phyloP scores from a whole-genome alignment of 2,888 invertebrate species.

The Atrina japonica region DNA sequence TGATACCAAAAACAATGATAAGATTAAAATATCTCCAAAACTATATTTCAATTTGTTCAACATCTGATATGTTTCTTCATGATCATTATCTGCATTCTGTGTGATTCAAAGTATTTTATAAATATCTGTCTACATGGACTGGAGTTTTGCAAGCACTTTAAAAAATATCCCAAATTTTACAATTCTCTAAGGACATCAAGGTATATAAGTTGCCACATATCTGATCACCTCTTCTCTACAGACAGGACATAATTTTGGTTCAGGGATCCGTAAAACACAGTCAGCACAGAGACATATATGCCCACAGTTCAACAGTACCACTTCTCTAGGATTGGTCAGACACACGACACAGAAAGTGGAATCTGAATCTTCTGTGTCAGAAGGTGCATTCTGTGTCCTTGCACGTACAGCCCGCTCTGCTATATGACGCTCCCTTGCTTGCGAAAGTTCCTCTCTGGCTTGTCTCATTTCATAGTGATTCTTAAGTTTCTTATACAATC shows the following conservation, averaged over 20 bases:
- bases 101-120: no score
- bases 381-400: slow-evolving; percentile 11
- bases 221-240: slow-evolving; percentile 88
- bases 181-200: slow-evolving; percentile 52
- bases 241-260: slow-evolving; percentile 87
- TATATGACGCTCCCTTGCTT: slow-evolving; percentile 11
- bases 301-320: slow-evolving; percentile 92
- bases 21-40: no score
- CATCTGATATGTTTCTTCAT: no score
- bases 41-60: no score
- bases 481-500: slow-evolving; percentile 76
- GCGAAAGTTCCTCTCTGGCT: slow-evolving; percentile 49
- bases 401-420: slow-evolving; percentile 20
- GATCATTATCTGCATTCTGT: no score
- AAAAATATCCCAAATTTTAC: no score
- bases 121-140: no score
- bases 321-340: slow-evolving; percentile 91
- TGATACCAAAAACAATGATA: no score
- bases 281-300: slow-evolving; percentile 95
- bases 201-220: slow-evolving; percentile 83
- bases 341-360: slow-evolving; percentile 91
- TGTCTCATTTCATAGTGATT: slow-evolving; percentile 42
- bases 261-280: slow-evolving; percentile 87
- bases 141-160: no score
- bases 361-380: slow-evolving; percentile 31